Evolutionary conservation across 2,888 invertebrate genomes (phyloP).

Genomic region (Epinotia nisella): DNA sequence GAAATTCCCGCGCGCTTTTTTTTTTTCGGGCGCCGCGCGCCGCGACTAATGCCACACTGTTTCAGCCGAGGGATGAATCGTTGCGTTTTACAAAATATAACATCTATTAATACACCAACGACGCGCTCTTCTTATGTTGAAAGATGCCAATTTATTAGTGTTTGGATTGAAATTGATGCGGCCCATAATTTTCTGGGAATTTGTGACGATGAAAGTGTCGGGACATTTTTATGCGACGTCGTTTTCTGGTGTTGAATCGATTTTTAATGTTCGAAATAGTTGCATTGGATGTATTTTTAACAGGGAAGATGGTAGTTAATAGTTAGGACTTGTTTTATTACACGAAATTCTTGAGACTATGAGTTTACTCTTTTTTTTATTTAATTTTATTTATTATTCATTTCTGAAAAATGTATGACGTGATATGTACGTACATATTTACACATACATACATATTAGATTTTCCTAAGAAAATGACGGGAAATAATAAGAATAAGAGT

Average conservation of each 20-base stretch:
- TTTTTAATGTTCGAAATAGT: slow-evolving; percentile 62
- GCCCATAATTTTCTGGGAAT: slow-evolving; percentile 80
- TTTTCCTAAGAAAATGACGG: too few species aligned
- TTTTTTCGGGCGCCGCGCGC: slow-evolving; percentile 74
- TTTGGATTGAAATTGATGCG: slow-evolving; percentile 84
- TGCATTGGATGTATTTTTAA: slow-evolving; percentile 36
- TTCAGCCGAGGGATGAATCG: slow-evolving; percentile 73
- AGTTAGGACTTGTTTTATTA: background rate
- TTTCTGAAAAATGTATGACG: background rate
- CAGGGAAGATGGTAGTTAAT: slow-evolving; percentile 10
- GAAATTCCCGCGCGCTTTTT: slow-evolving; percentile 58
- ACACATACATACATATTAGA: too few species aligned
- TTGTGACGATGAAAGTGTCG: slow-evolving; percentile 77
- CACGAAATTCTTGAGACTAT: background rate
- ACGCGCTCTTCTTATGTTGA: slow-evolving; percentile 65
- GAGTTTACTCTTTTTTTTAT: background rate
- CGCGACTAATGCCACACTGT: slow-evolving; percentile 74
- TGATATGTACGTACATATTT: background rate
- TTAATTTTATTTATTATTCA: background rate
- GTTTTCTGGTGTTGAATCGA: slow-evolving; percentile 71
- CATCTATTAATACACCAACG: slow-evolving; percentile 80
- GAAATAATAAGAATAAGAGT: too few species aligned
- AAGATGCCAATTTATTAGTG: slow-evolving; percentile 84
- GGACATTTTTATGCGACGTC: slow-evolving; percentile 73
- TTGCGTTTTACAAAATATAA: slow-evolving; percentile 78